A percentile compares a stretch with the other conserved stretches of the same genome.
Evolutionary conservation across 2,113 vertebrate species (phyloP).

Genomic region (Struthio camelus): DNA sequence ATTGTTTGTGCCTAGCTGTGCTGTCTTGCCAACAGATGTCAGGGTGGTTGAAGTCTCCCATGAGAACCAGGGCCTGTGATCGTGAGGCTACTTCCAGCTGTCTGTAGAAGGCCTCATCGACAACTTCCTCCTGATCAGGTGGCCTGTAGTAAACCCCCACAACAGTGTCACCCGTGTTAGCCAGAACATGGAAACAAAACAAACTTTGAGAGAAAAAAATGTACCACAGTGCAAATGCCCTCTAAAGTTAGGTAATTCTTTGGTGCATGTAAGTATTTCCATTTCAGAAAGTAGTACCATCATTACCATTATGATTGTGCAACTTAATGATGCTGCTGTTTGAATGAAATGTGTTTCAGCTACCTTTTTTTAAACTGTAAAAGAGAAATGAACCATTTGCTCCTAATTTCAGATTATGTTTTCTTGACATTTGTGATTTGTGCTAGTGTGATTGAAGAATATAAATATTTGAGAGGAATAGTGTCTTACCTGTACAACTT

Average conservation of each 20-base stretch:
- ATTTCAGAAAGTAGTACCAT: not conserved
- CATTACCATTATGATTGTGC: accelerated
- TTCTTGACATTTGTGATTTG: not conserved
- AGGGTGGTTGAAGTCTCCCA: no score
- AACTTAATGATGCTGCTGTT: not conserved
- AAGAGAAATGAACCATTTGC: not conserved
- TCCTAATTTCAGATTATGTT: not conserved
- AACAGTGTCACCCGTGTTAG: no score
- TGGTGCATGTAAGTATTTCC: not conserved
- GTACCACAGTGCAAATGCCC: not conserved
- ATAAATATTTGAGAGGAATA: not conserved
- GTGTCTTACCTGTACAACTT: not conserved
- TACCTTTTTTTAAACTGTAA: not conserved
- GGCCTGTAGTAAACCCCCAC: no score
- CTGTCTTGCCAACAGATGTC: no score
- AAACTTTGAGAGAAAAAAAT: not conserved
- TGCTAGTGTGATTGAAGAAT: not conserved
- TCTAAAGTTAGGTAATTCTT: not conserved
- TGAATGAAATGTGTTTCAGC: not conserved
- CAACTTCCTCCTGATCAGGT: no score
- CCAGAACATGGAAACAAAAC: no score
- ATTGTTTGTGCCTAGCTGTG: no score
- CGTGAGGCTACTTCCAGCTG: no score
- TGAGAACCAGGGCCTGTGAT: no score
- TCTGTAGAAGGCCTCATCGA: no score